A percentile compares a stretch with the other conserved stretches of the same genome.
These are phyloP conservation scores for Myotis planiceps DNA, from an alignment of 2,797 vertebrate genomes.

Conservation along the genomic window DNA sequence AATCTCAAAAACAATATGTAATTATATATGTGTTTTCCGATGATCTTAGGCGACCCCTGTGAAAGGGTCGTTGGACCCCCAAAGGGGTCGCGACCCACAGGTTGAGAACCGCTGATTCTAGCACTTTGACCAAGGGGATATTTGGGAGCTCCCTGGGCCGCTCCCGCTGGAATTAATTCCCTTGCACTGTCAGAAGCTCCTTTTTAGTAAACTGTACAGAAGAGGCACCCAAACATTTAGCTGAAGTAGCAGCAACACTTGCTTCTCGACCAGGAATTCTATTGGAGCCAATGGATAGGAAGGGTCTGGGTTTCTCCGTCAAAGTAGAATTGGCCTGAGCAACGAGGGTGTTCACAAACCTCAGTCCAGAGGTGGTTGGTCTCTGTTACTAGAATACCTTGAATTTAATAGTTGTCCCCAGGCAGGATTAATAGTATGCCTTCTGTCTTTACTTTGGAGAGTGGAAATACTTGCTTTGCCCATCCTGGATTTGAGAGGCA, in stretches of 20 bases:
- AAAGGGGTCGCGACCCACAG: too few species aligned
- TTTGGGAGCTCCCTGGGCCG: neutral
- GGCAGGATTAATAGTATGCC: neutral
- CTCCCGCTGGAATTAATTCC: neutral
- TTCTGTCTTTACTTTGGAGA: neutral
- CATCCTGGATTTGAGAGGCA: neutral
- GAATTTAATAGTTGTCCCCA: neutral
- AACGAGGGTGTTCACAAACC: neutral
- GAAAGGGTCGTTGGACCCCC: too few species aligned
- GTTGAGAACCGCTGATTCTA: too few species aligned
- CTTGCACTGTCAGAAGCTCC: neutral
- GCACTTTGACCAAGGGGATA: neutral
- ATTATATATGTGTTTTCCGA: too few species aligned
- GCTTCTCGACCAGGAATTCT: neutral
- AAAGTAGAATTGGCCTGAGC: neutral
- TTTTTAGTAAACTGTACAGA: neutral
- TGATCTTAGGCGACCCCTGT: too few species aligned
- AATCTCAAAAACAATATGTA: too few species aligned
- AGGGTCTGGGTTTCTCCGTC: neutral
- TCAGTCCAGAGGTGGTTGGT: neutral
- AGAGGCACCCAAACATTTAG: neutral
- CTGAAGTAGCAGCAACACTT: neutral
- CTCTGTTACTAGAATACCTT: neutral
- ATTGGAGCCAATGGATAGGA: neutral
- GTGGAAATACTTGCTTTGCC: neutral